A percentile compares a stretch with the other conserved stretches of the same genome.
Evolutionary conservation across 2,797 vertebrate species (phyloP).

Genomic region (Clarias pachynema): DNA sequence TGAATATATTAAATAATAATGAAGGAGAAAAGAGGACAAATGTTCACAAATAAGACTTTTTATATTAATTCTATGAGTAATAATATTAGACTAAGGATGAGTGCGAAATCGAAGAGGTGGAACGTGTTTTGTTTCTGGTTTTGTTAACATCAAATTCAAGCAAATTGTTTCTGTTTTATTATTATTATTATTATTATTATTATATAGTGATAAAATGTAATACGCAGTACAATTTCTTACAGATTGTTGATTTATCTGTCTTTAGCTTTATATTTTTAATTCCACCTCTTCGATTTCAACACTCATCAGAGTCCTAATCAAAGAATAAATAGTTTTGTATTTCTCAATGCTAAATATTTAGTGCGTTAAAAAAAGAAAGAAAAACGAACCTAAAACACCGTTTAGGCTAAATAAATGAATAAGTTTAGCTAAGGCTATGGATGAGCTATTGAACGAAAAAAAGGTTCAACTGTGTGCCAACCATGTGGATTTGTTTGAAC

Average conservation of each 20-base stretch:
- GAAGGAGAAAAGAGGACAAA: neutral
- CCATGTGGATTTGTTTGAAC: conserved; percentile 55
- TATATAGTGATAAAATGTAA: conserved; percentile 6
- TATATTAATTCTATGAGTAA: conserved; percentile 18
- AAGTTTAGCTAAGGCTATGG: conserved; percentile 26
- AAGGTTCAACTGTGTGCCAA: conserved; percentile 61
- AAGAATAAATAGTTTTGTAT: conserved; percentile 65
- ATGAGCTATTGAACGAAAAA: conserved; percentile 50
- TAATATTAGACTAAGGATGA: conserved; percentile 9
- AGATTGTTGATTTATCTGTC: neutral
- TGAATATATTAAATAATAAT: conserved; percentile 17
- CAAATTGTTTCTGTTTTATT: neutral
- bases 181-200: conserved; percentile 28
- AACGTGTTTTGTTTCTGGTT: neutral
- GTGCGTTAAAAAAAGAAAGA: neutral
- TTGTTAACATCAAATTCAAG: neutral
- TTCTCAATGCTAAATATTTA: conserved; percentile 31
- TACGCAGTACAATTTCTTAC: neutral
- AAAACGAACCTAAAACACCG: neutral
- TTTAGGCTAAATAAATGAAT: conserved; percentile 1
- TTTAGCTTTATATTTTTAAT: conserved; percentile 69
- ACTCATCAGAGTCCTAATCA: conserved; percentile 56
- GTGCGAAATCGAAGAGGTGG: conserved; percentile 15
- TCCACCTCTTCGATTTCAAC: conserved; percentile 81
- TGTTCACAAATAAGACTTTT: conserved; percentile 13